Evolutionary conservation across 2,797 vertebrate genomes (phyloP).

Genomic region (Sarcophilus harrisii): DNA sequence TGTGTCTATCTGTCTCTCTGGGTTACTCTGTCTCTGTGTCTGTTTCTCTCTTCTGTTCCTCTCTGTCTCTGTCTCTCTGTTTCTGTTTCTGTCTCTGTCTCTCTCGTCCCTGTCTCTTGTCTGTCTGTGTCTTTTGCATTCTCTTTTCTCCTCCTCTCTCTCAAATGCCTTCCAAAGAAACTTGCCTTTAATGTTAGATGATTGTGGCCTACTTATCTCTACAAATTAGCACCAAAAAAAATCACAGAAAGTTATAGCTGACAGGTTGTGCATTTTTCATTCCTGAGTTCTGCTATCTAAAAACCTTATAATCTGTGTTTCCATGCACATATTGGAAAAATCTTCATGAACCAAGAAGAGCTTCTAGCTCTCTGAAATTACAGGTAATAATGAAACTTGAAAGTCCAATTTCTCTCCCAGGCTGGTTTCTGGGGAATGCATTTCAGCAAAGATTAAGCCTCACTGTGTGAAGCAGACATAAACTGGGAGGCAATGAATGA

Average conservation of each 20-base stretch:
- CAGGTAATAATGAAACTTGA: conserved; percentile 21
- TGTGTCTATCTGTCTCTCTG: no score
- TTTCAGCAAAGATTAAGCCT: neutral
- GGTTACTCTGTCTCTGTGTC: no score
- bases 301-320: neutral
- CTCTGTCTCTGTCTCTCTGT: no score
- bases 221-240: conserved; percentile 44
- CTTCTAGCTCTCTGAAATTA: conserved; percentile 45
- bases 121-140: no score
- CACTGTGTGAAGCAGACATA: neutral
- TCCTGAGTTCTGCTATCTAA: neutral
- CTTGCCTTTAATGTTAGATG: conserved; percentile 13
- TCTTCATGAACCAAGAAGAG: conserved; percentile 14
- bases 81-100: no score
- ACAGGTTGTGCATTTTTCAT: conserved; percentile 23
- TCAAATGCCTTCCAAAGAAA: neutral
- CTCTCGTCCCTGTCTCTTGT: no score
- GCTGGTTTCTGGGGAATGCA: neutral
- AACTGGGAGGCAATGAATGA: neutral
- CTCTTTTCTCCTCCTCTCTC: no score
- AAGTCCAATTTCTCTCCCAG: neutral
- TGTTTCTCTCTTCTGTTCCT: no score
- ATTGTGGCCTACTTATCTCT: conserved; percentile 1
- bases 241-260: conserved; percentile 25
- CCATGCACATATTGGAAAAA: neutral